These are phyloP conservation scores for Hoplostethus atlanticus DNA, from an alignment of 2,797 vertebrate species.

Conservation along the genomic window DNA sequence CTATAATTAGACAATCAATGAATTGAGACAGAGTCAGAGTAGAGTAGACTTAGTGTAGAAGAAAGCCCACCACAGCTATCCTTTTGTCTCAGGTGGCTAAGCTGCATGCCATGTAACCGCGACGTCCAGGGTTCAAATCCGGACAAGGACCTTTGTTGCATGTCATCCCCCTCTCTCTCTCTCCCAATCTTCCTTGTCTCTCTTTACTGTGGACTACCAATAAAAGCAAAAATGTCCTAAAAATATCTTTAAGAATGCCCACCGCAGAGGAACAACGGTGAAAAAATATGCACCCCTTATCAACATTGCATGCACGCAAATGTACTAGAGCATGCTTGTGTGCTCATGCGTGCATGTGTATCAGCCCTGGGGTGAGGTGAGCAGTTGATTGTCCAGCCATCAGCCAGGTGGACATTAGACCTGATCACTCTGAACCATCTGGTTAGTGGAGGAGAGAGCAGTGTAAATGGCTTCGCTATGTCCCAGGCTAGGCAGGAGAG, in stretches of 20 bases:
- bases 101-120: too few relatives aligned
- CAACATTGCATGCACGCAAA: background rate
- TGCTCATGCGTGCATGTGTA: slow-evolving; percentile 1
- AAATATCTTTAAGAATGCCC: too few relatives aligned
- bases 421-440: slow-evolving; percentile 82
- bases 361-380: slow-evolving; percentile 57
- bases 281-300: background rate
- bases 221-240: too few relatives aligned
- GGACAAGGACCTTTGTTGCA: too few relatives aligned
- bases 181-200: too few relatives aligned
- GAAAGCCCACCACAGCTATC: background rate
- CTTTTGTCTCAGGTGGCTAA: too few relatives aligned
- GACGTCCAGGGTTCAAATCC: too few relatives aligned
- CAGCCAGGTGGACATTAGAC: slow-evolving; percentile 83
- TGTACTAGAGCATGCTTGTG: background rate
- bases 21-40: too few relatives aligned
- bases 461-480: slow-evolving; percentile 79
- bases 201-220: too few relatives aligned
- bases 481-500: slow-evolving; percentile 68
- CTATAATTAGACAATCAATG: too few relatives aligned
- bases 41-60: background rate
- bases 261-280: too few relatives aligned
- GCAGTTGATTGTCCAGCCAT: slow-evolving; percentile 83
- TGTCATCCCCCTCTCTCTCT: too few relatives aligned
- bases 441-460: slow-evolving; percentile 80